These are phyloP conservation scores for Patella depressa DNA, from an alignment of 2,888 invertebrate species.

Conservation along the genomic window DNA sequence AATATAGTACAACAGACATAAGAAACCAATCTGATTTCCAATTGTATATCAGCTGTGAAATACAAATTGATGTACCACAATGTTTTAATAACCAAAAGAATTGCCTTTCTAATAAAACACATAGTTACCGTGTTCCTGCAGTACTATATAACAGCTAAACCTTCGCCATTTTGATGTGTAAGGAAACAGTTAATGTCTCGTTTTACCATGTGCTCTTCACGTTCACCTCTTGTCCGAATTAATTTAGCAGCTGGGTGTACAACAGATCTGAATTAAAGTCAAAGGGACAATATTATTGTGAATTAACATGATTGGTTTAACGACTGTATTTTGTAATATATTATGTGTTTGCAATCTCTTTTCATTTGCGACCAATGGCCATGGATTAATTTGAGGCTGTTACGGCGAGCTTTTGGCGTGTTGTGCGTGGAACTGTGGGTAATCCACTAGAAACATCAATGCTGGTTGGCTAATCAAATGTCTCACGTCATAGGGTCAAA, in stretches of 20 bases:
- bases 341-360: neutral
- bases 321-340: neutral
- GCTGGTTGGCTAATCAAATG: too few relatives aligned
- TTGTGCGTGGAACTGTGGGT: too few relatives aligned
- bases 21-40: neutral
- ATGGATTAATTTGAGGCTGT: neutral
- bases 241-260: conserved; percentile 1
- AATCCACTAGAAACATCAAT: too few relatives aligned
- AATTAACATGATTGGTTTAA: neutral
- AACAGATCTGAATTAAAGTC: neutral
- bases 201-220: neutral
- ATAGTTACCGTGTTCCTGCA: neutral
- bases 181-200: neutral
- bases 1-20: neutral
- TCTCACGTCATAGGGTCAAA: neutral
- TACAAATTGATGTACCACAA: too few relatives aligned
- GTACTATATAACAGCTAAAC: neutral
- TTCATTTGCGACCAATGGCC: neutral
- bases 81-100: too few relatives aligned
- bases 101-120: neutral
- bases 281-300: neutral
- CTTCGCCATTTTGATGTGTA: neutral
- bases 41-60: too few relatives aligned
- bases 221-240: neutral
- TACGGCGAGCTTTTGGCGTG: too few relatives aligned